phyloP scores from a whole-genome alignment of 2,113 vertebrate species.

The Cyrtonyx montezumae region DNA sequence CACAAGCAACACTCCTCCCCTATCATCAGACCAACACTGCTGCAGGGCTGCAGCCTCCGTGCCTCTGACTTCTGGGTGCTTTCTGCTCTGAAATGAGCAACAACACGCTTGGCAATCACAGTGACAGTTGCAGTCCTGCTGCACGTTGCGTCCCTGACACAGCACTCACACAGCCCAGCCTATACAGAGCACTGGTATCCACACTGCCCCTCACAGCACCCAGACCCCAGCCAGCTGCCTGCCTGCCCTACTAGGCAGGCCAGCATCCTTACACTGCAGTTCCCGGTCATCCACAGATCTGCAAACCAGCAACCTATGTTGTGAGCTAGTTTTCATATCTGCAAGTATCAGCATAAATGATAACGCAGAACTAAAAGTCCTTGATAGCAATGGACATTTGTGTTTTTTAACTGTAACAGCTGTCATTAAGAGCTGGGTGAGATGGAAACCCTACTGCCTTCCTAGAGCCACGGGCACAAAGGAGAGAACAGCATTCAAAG shows the following conservation, averaged over 20 bases:
- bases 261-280: not conserved
- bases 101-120: not conserved
- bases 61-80: not conserved
- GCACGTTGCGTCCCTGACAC: fast-evolving
- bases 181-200: fast-evolving
- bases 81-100: too few relatives aligned
- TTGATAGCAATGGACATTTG: not conserved
- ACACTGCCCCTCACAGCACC: not conserved
- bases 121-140: not conserved
- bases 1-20: not conserved
- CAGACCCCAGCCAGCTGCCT: not conserved
- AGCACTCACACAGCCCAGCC: not conserved
- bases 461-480: fast-evolving
- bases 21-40: fast-evolving
- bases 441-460: not conserved
- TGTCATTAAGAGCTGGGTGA: not conserved
- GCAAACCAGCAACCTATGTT: slow-evolving; percentile 12
- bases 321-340: slow-evolving; percentile 39
- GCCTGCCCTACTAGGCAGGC: not conserved
- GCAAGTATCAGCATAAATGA: slow-evolving; percentile 65
- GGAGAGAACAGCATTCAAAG: not conserved
- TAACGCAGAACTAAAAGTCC: slow-evolving; percentile 58
- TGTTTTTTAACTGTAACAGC: not conserved
- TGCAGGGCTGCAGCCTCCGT: not conserved
- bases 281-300: slow-evolving; percentile 21